Percentiles rank a stretch among this genome's conserved stretches.
These are phyloP conservation scores for Cynocephalus volans DNA, from an alignment of 2,113 vertebrate genomes.

Conservation along the genomic window DNA sequence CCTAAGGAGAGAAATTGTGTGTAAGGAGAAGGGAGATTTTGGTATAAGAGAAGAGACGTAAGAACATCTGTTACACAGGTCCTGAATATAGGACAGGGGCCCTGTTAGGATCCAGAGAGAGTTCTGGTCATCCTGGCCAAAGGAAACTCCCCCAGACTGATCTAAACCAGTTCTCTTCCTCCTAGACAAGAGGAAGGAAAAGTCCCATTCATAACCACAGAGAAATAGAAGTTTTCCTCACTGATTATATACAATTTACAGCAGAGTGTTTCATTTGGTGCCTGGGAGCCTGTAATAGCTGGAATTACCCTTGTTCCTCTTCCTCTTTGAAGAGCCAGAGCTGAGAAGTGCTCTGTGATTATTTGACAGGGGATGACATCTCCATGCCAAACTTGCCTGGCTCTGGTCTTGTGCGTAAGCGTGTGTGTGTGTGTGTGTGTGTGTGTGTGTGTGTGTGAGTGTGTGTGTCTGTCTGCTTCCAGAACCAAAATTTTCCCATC, in stretches of 20 bases:
- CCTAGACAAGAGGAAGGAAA: constrained; percentile 83
- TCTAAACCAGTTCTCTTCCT: constrained; percentile 81
- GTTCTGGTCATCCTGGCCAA: constrained; percentile 63
- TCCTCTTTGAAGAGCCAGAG: constrained; percentile 73
- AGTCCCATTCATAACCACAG: constrained; percentile 79
- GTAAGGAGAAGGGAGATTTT: constrained; percentile 33
- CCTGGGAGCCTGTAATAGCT: constrained; percentile 80
- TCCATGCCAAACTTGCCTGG: constrained; percentile 65
- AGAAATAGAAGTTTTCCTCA: constrained; percentile 81
- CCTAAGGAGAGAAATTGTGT: constrained; percentile 1
- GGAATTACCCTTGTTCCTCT: constrained; percentile 82
- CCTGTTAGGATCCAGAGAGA: constrained; percentile 29
- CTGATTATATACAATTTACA: constrained; percentile 86
- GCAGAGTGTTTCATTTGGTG: constrained; percentile 80
- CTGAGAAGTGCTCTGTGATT: constrained; percentile 81
- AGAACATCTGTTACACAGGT: constrained; percentile 41
- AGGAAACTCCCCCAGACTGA: constrained; percentile 77
- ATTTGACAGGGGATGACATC: constrained; percentile 23
- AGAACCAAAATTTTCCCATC: not conserved
- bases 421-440: not conserved
- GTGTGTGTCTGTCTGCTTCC: not conserved
- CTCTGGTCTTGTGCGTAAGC: not conserved
- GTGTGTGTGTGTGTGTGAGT: not conserved
- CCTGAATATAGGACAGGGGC: constrained; percentile 66
- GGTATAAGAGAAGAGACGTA: constrained; percentile 46